Base-by-base conservation (phyloP, 2,888 invertebrate species). In the Acanthopleura granulata region DNA sequence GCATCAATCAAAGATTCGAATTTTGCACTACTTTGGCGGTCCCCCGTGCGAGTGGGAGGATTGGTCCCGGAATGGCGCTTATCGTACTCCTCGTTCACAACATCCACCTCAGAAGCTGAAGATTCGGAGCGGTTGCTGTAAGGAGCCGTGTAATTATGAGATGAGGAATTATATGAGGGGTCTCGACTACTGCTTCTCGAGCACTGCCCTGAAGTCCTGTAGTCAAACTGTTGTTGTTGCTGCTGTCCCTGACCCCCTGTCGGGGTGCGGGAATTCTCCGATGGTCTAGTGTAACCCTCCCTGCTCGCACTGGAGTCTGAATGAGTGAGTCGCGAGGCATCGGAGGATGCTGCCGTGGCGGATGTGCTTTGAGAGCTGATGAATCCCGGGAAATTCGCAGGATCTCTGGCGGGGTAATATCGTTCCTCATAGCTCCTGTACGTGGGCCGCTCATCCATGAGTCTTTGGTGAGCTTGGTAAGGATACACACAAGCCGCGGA, bases 101-200 rank as follows among this genome's bases (percentile, higher is more conserved):
- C 85, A 75, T 90, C 90, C 25, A 88, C 87, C 66, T 90, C 90
- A 4, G 89, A 89, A n/a, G 86, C 84, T 9, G 89, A 88, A 30
- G 89, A 89, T 74, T 90, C 90, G 4, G 89, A 89, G 49, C 87
- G 83, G 80, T 88, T 89, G 80, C 89, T 89, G 79, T 83, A 88
- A 9, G 87, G 87, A 69, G 85, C 86, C 3, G 83, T 78, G 73
- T 84, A 82, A 71, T 78, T 79, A 71, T 81, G 79, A 71, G 80
- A 76, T n/a, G 82, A 70, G 29, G 69, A 78, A 77, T 83, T 83
- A 72, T 81, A 84, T 25, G 82, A 75, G 25, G 83, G 80, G 62
- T 87, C 86, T 61, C 86, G 81, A 50, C 86, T 84, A 72, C 85
- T 87, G 75, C 84, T 86, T 73, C 87, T 79, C 0, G 86, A 85